Percentiles rank a stretch among this genome's conserved stretches.
Evolutionary conservation across 2,797 vertebrate genomes (phyloP).

Genomic region (Peromyscus melanophrys): DNA sequence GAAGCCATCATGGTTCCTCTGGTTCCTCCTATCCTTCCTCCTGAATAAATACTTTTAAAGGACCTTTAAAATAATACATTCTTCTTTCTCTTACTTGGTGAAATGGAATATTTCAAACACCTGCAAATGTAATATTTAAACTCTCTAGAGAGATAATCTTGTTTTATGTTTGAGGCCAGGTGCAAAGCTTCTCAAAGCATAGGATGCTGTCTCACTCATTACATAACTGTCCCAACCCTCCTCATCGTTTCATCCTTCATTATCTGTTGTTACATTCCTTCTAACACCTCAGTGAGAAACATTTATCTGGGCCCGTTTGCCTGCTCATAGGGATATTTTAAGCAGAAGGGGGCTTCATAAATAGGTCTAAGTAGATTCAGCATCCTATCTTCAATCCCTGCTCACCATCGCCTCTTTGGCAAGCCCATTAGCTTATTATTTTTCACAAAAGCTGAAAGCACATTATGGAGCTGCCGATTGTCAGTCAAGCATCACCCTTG

Average conservation of each 20-base stretch:
- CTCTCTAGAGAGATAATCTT: constrained; percentile 19
- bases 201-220: not conserved
- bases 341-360: not conserved
- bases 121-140: constrained; percentile 58
- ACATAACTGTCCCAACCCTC: constrained; percentile 38
- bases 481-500: constrained; percentile 72
- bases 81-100: not conserved
- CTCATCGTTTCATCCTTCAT: constrained; percentile 44
- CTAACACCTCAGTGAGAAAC: constrained; percentile 67
- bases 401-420: constrained; percentile 75
- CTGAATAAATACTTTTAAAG: not conserved
- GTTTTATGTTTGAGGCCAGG: constrained; percentile 26
- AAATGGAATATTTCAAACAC: constrained; percentile 10
- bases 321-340: constrained; percentile 54
- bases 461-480: constrained; percentile 60
- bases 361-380: constrained; percentile 67
- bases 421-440: constrained; percentile 81
- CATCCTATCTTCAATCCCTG: constrained; percentile 53
- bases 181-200: constrained; percentile 55
- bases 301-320: constrained; percentile 59
- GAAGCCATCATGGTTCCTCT: not conserved
- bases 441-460: constrained; percentile 78
- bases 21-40: not conserved
- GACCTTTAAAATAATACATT: not conserved
- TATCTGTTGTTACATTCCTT: constrained; percentile 40